Percentiles rank a stretch among this genome's conserved stretches.
Evolutionary conservation across 2,113 vertebrate species (phyloP).

Genomic region (Globicephala melas): DNA sequence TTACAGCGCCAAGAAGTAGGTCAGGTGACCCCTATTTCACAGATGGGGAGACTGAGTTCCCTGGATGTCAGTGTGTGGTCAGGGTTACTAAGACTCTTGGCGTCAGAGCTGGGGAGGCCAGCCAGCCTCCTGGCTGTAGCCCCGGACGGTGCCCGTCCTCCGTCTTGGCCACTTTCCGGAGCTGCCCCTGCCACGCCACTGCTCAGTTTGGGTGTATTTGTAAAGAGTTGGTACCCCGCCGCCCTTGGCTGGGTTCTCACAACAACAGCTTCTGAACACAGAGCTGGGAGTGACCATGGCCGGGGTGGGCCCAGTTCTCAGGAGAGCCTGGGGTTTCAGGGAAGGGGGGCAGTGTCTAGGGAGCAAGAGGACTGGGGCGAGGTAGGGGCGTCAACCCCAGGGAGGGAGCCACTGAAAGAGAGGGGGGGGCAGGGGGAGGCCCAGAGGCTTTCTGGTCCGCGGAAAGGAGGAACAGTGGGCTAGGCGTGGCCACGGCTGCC

Average conservation of each 20-base stretch:
- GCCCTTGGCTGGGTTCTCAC: background rate
- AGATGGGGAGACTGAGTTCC: background rate
- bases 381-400: background rate
- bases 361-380: background rate
- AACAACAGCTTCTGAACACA: background rate
- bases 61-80: background rate
- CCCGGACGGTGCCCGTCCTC: too few relatives aligned
- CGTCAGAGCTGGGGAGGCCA: background rate
- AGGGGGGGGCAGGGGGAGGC: background rate
- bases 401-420: background rate
- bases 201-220: background rate
- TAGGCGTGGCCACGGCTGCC: accelerated
- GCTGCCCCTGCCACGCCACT: background rate
- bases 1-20: background rate
- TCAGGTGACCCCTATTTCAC: background rate
- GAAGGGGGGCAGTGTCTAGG: background rate
- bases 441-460: accelerated
- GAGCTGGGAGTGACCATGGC: background rate
- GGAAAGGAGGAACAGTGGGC: background rate
- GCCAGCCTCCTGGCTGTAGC: background rate
- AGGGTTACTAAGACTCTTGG: too few relatives aligned
- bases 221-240: background rate
- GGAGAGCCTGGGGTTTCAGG: background rate
- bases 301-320: background rate
- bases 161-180: background rate